Conservation (phyloP, 2,113 vertebrate species). For the Garra rufa region DNA sequence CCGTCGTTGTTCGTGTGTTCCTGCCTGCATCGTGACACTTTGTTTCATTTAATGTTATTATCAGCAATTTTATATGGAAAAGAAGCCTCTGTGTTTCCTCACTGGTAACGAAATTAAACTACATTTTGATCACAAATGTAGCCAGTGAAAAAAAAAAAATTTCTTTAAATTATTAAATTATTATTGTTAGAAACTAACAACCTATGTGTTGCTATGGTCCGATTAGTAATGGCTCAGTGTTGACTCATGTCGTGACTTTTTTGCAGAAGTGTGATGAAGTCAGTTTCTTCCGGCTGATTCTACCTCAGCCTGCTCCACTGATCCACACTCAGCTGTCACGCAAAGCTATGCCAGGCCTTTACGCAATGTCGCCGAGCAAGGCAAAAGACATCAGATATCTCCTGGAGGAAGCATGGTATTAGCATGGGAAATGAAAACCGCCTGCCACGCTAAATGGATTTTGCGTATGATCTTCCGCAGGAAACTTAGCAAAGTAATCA, state of each 20-base stretch:
- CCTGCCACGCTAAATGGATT: constrained; percentile 60
- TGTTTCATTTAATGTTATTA: background rate
- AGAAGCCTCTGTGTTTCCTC: background rate
- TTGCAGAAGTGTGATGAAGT: background rate
- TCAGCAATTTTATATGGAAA: background rate
- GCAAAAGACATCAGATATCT: constrained; percentile 49
- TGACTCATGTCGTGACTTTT: background rate
- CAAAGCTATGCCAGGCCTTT: constrained; percentile 19
- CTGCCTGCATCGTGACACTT: too few relatives aligned
- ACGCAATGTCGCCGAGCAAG: constrained; percentile 10
- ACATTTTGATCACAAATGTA: background rate
- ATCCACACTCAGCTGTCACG: constrained; percentile 31
- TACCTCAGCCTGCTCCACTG: constrained; percentile 18
- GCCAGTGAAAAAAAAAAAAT: too few relatives aligned
- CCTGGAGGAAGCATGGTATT: constrained; percentile 50
- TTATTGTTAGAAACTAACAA: background rate
- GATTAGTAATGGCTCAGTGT: background rate
- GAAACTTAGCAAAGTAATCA: constrained; percentile 60
- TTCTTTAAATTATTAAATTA: too few relatives aligned
- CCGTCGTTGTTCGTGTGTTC: too few relatives aligned
- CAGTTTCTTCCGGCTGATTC: constrained; percentile 1
- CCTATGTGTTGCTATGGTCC: background rate
- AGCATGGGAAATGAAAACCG: constrained; percentile 54
- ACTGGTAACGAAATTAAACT: background rate
- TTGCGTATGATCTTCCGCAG: constrained; percentile 58